phyloP scores from a whole-genome alignment of 2,888 invertebrate genomes.

The Vannuccia rotundouncinata region DNA sequence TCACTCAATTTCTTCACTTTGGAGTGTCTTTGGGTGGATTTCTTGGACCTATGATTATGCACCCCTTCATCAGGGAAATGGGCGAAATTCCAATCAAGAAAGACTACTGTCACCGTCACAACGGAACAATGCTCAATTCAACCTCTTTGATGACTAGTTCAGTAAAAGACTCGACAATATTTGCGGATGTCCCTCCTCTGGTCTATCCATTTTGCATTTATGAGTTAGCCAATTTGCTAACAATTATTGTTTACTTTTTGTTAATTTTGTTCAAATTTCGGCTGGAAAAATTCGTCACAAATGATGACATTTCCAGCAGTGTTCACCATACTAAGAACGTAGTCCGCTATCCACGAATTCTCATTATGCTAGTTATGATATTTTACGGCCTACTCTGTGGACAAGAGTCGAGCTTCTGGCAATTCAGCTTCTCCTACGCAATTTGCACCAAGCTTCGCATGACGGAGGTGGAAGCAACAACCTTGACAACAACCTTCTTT shows the following conservation, averaged over 20 bases:
- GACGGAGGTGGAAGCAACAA: not conserved
- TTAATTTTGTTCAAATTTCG: not conserved
- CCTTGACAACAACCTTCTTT: constrained; percentile 1
- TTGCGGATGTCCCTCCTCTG: not conserved
- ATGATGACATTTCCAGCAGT: not conserved
- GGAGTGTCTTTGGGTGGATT: constrained; percentile 2
- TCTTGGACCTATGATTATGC: not conserved
- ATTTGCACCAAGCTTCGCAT: not conserved
- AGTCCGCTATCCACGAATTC: not conserved
- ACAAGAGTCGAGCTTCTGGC: constrained; percentile 16
- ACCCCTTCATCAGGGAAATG: constrained; percentile 9
- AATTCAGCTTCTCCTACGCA: not conserved
- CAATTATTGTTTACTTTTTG: not conserved
- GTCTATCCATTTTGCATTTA: not conserved
- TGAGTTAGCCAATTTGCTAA: not conserved
- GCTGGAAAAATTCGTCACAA: not conserved
- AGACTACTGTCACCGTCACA: not conserved
- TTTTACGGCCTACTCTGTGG: not conserved
- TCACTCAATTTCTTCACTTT: constrained; percentile 9
- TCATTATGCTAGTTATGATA: not conserved
- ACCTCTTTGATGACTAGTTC: not conserved
- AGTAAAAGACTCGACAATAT: not conserved
- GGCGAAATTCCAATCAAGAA: not conserved
- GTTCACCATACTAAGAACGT: not conserved
- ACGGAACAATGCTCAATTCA: not conserved